Evolutionary conservation across 2,888 invertebrate species (phyloP).

Genomic region (Cheilosia vernalis): DNA sequence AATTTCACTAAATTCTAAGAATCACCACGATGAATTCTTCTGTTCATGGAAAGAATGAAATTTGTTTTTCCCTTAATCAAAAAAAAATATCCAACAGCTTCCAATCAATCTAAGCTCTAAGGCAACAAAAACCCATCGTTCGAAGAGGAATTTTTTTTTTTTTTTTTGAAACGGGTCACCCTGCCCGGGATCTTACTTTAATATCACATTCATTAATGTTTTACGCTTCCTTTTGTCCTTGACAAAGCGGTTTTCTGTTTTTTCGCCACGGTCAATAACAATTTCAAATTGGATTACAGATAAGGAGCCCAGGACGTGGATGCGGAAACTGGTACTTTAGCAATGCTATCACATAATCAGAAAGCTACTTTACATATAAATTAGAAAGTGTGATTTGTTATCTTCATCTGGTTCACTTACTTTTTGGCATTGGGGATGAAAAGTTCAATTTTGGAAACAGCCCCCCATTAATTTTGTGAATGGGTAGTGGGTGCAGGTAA

Average conservation of each 20-base stretch:
- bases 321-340: background rate
- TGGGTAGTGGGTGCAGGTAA: background rate
- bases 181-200: background rate
- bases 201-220: constrained; percentile 13
- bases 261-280: constrained; percentile 39
- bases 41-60: no score
- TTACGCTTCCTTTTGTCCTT: constrained; percentile 33
- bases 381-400: constrained; percentile 40
- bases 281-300: constrained; percentile 30
- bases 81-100: no score
- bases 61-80: no score
- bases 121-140: background rate
- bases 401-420: background rate
- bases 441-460: background rate
- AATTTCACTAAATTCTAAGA: no score
- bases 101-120: no score
- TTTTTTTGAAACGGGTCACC: no score
- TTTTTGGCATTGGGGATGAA: background rate
- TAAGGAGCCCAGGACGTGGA: background rate
- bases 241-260: constrained; percentile 18
- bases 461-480: background rate
- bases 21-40: no score
- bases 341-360: constrained; percentile 58
- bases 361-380: constrained; percentile 56
- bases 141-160: no score